These are phyloP conservation scores for Labia minor DNA, from an alignment of 2,888 invertebrate species.

Conservation along the genomic window DNA sequence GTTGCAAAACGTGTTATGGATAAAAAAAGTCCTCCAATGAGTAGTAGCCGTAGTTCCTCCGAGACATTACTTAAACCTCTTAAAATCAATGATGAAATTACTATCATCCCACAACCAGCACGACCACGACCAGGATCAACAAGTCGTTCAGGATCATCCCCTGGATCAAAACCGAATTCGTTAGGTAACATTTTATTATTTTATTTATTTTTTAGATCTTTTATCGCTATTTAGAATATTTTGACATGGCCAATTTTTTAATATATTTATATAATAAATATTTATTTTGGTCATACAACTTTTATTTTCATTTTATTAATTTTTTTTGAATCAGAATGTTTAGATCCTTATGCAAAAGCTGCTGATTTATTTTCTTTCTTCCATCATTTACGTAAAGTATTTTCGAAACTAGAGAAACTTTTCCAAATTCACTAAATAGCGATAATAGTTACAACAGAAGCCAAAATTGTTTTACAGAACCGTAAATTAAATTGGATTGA, in stretches of 20 bases:
- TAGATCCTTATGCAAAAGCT: neutral
- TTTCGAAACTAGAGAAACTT: conserved; percentile 2
- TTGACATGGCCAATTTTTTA: neutral
- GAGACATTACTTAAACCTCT: conserved; percentile 66
- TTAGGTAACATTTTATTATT: neutral
- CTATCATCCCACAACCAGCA: conserved; percentile 75
- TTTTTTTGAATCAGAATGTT: neutral
- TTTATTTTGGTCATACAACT: neutral
- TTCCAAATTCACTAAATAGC: conserved; percentile 19
- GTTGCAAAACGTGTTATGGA: conserved; percentile 79
- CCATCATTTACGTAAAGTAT: neutral
- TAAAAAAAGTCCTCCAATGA: conserved; percentile 47
- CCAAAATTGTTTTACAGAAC: conserved; percentile 18
- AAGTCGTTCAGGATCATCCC: conserved; percentile 23
- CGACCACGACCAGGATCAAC: conserved; percentile 27
- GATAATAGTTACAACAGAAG: conserved; percentile 16
- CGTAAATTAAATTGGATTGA: conserved; percentile 27
- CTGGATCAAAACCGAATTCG: conserved; percentile 5
- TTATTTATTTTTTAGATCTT: neutral
- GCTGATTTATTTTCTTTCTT: neutral
- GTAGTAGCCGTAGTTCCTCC: conserved; percentile 15
- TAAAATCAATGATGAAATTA: conserved; percentile 81
- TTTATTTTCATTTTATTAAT: neutral
- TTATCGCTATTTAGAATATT: neutral
- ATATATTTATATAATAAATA: neutral